These are phyloP conservation scores for Zaprionus bogoriensis DNA, from an alignment of 2,888 invertebrate species.

Conservation along the genomic window DNA sequence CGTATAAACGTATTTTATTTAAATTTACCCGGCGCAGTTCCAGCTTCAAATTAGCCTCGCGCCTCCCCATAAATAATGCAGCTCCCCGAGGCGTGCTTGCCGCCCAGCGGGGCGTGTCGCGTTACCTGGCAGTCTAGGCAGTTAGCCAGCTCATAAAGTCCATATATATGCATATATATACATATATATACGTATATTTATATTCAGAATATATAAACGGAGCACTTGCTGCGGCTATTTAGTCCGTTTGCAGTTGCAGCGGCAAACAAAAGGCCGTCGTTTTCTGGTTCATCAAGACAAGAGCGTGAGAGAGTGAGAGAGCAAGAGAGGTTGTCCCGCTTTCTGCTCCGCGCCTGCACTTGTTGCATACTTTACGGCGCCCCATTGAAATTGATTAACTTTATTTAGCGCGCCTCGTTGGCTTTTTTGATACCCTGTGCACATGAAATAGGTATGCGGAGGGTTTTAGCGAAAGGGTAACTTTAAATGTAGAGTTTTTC, in stretches of 20 bases:
- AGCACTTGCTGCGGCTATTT: constrained; percentile 12
- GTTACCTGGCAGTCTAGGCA: background rate
- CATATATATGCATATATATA: too few relatives aligned
- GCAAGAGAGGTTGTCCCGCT: constrained; percentile 20
- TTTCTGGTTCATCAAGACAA: constrained; percentile 62
- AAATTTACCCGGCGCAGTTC: constrained; percentile 37
- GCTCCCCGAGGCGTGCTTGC: constrained; percentile 59
- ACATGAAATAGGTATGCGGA: background rate
- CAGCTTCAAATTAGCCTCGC: constrained; percentile 49
- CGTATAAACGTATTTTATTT: constrained; percentile 36
- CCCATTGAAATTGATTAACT: constrained; percentile 73
- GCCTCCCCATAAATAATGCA: constrained; percentile 61
- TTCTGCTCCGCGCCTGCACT: constrained; percentile 46
- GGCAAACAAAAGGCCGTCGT: constrained; percentile 39
- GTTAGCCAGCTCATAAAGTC: constrained; percentile 5
- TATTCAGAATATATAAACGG: background rate
- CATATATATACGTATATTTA: too few relatives aligned
- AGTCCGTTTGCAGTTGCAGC: constrained; percentile 18
- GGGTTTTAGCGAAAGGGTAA: background rate
- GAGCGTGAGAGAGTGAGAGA: constrained; percentile 1
- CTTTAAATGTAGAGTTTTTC: background rate
- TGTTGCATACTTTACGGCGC: constrained; percentile 54
- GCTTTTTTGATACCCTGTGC: constrained; percentile 24
- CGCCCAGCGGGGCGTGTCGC: background rate
- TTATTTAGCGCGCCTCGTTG: constrained; percentile 66